phyloP scores from a whole-genome alignment of 2,888 invertebrate genomes.

The Bellardia pandia region DNA sequence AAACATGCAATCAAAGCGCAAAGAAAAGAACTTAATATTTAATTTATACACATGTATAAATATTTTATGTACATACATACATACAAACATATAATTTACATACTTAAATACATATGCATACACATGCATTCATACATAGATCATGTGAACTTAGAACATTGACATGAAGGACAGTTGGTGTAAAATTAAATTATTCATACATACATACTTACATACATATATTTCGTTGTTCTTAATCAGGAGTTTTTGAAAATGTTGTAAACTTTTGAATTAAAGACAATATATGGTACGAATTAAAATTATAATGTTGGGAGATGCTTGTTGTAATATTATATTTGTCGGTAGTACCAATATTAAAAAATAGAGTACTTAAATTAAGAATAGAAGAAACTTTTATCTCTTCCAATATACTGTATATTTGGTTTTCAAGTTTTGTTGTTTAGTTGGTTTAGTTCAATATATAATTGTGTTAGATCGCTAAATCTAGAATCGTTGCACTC shows the following conservation, averaged over 20 bases:
- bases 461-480: too few species aligned
- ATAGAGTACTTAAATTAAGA: too few species aligned
- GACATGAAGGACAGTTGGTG: constrained; percentile 26
- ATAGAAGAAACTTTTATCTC: too few species aligned
- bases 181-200: not conserved
- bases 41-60: constrained; percentile 3
- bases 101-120: not conserved
- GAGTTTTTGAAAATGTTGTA: not conserved
- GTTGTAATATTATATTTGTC: too few species aligned
- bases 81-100: not conserved
- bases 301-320: not conserved
- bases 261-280: not conserved
- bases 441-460: too few species aligned
- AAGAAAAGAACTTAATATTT: constrained; percentile 18
- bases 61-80: not conserved
- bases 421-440: too few species aligned
- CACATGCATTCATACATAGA: too few species aligned
- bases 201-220: not conserved
- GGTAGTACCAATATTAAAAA: too few species aligned
- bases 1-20: constrained; percentile 36
- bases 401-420: too few species aligned
- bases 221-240: not conserved
- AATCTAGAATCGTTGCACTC: too few species aligned
- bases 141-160: too few species aligned
- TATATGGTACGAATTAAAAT: too few species aligned